Percentiles rank a stretch among this genome's conserved stretches.
Conservation (phyloP, 1,140 invertebrate species). For the Hermetia illucens region DNA sequence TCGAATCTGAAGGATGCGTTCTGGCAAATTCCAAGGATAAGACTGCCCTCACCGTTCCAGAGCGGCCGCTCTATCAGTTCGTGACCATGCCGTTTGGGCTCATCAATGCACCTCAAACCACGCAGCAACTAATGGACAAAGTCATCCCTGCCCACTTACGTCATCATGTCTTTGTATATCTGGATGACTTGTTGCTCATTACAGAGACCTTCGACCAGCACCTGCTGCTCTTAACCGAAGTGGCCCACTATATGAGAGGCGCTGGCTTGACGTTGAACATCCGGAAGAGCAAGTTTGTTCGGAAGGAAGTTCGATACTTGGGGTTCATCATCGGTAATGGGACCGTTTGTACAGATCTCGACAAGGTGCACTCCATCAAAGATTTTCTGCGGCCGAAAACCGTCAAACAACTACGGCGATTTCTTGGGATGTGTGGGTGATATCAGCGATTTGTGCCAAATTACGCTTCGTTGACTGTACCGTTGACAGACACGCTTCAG, state of each 20-base stretch:
- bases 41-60: too few relatives aligned
- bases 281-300: conserved; percentile 13
- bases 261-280: conserved; percentile 12
- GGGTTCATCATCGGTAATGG: conserved; percentile 13
- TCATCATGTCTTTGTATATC: conserved; percentile 9
- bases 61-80: conserved; percentile 19
- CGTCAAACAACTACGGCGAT: conserved; percentile 20
- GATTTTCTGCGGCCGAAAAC: conserved; percentile 14
- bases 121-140: conserved; percentile 9
- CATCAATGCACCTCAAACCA: conserved; percentile 7
- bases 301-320: conserved; percentile 13
- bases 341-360: conserved; percentile 3
- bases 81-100: conserved; percentile 13
- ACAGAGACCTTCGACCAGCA: conserved; percentile 5
- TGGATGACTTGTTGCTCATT: conserved; percentile 9
- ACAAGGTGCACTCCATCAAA: conserved; percentile 8
- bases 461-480: conserved; percentile 26
- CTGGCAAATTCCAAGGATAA: too few relatives aligned
- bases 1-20: too few relatives aligned
- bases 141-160: conserved; percentile 26
- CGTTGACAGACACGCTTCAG: too few relatives aligned
- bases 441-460: conserved; percentile 31
- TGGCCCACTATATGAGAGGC: conserved; percentile 1
- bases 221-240: background rate
- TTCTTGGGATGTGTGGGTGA: conserved; percentile 32